A percentile compares a stretch with the other conserved stretches of the same genome.
Evolutionary conservation across 2,797 vertebrate species (phyloP).

Genomic region (Hybognathus amarus): DNA sequence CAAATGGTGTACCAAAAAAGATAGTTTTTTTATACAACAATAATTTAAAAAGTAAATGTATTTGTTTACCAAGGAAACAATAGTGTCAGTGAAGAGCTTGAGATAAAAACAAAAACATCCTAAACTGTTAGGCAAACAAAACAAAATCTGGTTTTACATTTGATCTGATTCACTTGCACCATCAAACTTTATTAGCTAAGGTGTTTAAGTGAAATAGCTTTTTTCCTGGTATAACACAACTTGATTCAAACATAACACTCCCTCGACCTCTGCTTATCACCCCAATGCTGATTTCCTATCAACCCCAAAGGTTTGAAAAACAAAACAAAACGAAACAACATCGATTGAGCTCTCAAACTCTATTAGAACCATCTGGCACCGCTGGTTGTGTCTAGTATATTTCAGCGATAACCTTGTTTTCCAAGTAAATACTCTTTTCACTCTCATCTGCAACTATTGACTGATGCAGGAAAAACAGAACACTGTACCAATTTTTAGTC

Average conservation of each 20-base stretch:
- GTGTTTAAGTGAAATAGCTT: conserved; percentile 31
- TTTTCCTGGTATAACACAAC: background rate
- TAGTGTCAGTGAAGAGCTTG: background rate
- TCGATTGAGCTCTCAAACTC: background rate
- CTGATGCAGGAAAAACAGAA: background rate
- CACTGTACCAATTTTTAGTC: background rate
- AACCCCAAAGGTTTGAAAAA: conserved; percentile 8
- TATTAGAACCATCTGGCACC: background rate
- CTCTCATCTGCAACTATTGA: background rate
- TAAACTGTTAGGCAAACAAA: background rate
- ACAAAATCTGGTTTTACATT: conserved; percentile 4
- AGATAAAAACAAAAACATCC: background rate
- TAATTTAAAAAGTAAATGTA: background rate
- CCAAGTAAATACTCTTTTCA: background rate
- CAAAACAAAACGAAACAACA: background rate
- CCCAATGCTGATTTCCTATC: conserved; percentile 24
- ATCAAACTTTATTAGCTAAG: background rate
- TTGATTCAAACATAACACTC: conserved; percentile 34
- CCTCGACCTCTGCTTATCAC: conserved; percentile 20
- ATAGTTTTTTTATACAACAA: background rate
- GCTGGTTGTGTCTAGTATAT: background rate
- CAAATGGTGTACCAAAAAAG: too few species aligned
- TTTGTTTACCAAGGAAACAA: background rate
- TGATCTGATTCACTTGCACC: background rate
- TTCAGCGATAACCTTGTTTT: conserved; percentile 15